Base-by-base conservation (phyloP, 2,888 invertebrate genomes). In the Orthonychiurus folsomi region DNA sequence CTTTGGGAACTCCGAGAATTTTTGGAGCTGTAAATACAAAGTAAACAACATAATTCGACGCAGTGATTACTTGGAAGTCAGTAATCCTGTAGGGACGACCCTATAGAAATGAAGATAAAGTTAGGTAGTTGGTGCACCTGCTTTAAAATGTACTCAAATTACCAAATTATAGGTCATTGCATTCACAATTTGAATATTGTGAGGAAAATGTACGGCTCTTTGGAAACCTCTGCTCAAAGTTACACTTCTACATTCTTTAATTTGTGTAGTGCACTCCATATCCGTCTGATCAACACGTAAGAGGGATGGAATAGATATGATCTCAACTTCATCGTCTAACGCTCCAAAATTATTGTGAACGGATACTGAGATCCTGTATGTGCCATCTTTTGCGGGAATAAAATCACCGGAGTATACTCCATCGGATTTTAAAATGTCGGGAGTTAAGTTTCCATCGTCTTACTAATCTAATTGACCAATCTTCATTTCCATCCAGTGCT, bases 21-120 rank as follows among this genome's bases (percentile, higher is more conserved):
- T 53, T 56, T 18, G 69, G 69, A 12, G 67, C 59, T 1, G 69
- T 69, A 28, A 69, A 69, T 24, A 27, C 58, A 59, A 69, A 67
- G 20, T 54, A 24, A 0, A 69, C 57, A 3, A 20, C 47, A 50
- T 52, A 65, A 20, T 56, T 52, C 12, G 66, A 64, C 21, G 50
- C 12, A 20, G 60, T 47, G 15, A 62, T 66, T 1, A 62, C 66
- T 15, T 57, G 9, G 24, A 69, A 69, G 27, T 69, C 69, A 3
- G 63, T 37, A 27, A 69, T 69, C 54, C 48, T 61, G n/a, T 58
- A 56, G 3, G 69, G 69, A 20, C 18, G 65, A 59, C n/a, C 60
- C 62, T 25, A 20, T 47, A 1, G 62, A 21, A 63, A 55, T 3
- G 15, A 37, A 37, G 15, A 37, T 37, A 5, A 18, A 50, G 12